Percentiles rank a stretch among this genome's conserved stretches.
These are phyloP conservation scores for Cephus rjabovi DNA, from an alignment of 2,888 invertebrate genomes.

Conservation along the genomic window DNA sequence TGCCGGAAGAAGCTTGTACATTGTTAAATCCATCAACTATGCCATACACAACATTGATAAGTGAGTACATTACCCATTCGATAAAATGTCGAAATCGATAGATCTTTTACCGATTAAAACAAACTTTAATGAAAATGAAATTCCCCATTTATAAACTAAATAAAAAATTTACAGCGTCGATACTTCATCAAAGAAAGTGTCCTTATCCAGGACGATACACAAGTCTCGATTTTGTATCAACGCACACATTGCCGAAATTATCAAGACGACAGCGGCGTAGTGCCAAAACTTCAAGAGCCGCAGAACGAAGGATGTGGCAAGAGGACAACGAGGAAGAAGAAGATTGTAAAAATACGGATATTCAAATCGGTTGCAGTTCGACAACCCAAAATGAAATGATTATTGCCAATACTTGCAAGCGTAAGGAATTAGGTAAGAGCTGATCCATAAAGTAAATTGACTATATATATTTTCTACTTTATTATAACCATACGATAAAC, in stretches of 20 bases:
- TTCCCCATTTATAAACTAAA: neutral
- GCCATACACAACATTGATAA: constrained; percentile 75
- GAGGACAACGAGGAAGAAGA: constrained; percentile 41
- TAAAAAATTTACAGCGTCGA: constrained; percentile 70
- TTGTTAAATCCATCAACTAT: constrained; percentile 68
- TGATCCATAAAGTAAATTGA: neutral
- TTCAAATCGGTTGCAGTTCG: constrained; percentile 60
- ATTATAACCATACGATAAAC: neutral
- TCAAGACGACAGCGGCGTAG: constrained; percentile 45
- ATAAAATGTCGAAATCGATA: neutral
- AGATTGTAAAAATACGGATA: constrained; percentile 54
- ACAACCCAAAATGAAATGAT: constrained; percentile 58
- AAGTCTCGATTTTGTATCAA: constrained; percentile 67
- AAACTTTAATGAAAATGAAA: neutral
- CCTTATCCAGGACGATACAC: constrained; percentile 78
- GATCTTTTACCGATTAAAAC: neutral
- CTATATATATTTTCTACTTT: neutral
- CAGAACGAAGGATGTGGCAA: constrained; percentile 41
- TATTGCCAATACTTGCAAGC: constrained; percentile 57
- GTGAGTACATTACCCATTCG: constrained; percentile 67
- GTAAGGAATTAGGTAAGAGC: constrained; percentile 50
- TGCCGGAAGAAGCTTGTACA: constrained; percentile 77
- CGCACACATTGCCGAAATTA: constrained; percentile 33
- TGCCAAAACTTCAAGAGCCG: constrained; percentile 31
- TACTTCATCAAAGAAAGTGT: constrained; percentile 74